Base-by-base conservation (phyloP, 2,797 vertebrate species). In the Babyrousa celebensis region DNA sequence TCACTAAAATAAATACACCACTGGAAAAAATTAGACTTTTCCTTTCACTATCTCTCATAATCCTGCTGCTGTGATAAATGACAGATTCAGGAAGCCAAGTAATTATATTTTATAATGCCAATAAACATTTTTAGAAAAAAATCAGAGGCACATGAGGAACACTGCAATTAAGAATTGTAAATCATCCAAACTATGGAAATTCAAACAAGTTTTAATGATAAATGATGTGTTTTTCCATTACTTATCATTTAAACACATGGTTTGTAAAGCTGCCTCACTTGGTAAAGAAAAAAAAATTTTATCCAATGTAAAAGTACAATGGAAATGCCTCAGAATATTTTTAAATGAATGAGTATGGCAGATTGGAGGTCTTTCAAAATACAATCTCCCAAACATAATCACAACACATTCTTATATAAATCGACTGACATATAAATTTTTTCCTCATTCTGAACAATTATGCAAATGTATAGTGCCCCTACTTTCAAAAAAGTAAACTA, bases 71-170 rank as follows among this genome's bases (percentile, higher is more conserved):
- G 5, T 58, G 71, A 92, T 36, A 32, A 48, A 85, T n/a, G 32
- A 90, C 52, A 90, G 71, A 86, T 14, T 67, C 52, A 67, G 43
- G 58, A 29, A 60, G 14, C n/a, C 56, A 79, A 79, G 71, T 71
- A 86, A 86, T 79, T 70, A 85, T 29, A 78, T 75, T 29, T 85
- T 32, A 67, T 70, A 86, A 87, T 1, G 71, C 40, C 65, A 71
- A 36, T 79, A 60, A 15, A 63, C 27, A 80, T n/a, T 60, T 70
- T 36, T 32, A 86, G 74, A 80, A 79, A 54, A 20, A 79, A 70
- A 77, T 18, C 23, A 70, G 36, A 29, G 32, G 20, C 20, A 3
- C 40, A 20, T 58, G 15, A 78, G 16, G 21, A 60, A 56, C 23
- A 70, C 32, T 58, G 52, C 9, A 79, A 79, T 89, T 62, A 71